Evolutionary conservation across 2,113 vertebrate species (phyloP).

Genomic region (Channa maculata): DNA sequence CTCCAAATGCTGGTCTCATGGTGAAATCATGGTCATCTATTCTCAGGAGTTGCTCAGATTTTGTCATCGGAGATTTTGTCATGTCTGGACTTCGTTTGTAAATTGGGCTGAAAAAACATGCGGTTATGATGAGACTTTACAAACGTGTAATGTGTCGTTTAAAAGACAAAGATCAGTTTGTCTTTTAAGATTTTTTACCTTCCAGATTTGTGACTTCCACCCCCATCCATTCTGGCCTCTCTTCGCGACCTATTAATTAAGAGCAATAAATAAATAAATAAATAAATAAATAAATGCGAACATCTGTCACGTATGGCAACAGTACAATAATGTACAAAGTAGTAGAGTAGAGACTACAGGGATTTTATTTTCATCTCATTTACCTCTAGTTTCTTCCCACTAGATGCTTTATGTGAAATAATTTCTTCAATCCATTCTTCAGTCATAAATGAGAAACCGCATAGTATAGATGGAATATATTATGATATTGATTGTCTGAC

Average conservation of each 20-base stretch:
- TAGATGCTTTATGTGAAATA: too few species aligned
- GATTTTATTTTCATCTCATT: not conserved
- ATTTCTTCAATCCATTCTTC: too few species aligned
- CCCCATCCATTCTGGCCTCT: slow-evolving; percentile 78
- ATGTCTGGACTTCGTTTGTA: slow-evolving; percentile 95
- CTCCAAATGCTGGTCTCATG: slow-evolving; percentile 98
- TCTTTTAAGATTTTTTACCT: slow-evolving; percentile 75
- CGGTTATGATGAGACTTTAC: not conserved
- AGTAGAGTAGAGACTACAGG: not conserved
- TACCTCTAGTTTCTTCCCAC: not conserved
- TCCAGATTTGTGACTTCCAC: slow-evolving; percentile 84
- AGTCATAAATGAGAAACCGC: too few species aligned
- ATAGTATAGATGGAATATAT: too few species aligned
- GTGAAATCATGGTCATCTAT: slow-evolving; percentile 98
- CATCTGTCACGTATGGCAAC: not conserved
- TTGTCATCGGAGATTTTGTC: slow-evolving; percentile 93
- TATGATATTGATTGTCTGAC: too few species aligned
- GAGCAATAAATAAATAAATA: not conserved
- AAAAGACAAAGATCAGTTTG: too few species aligned
- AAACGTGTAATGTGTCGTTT: not conserved
- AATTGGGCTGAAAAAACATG: slow-evolving; percentile 84
- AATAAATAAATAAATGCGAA: not conserved
- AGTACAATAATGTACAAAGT: not conserved
- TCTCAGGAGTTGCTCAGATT: slow-evolving; percentile 96
- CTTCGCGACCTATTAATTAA: slow-evolving; percentile 73